Percentiles rank a stretch among this genome's conserved stretches.
Evolutionary conservation across 2,888 invertebrate species (phyloP).

Genomic region (Dasypogon diadema): DNA sequence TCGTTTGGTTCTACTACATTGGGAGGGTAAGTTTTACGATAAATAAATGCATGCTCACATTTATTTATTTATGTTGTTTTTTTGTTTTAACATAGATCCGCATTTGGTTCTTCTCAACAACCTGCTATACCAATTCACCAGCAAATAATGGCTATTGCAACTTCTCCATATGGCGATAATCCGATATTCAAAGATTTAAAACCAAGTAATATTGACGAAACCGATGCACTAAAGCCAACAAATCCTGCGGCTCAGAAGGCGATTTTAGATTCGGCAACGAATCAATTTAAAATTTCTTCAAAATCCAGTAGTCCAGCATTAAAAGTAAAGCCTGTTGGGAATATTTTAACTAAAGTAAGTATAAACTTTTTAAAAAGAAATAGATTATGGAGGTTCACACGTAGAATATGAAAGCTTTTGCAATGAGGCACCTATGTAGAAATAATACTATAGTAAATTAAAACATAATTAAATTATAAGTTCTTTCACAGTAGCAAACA

Average conservation of each 20-base stretch:
- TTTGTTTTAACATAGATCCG: conserved; percentile 56
- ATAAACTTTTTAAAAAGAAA: too few species aligned
- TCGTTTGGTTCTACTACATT: conserved; percentile 59
- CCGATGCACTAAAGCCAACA: conserved; percentile 77
- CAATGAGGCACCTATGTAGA: too few species aligned
- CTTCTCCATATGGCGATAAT: conserved; percentile 89
- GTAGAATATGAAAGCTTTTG: too few species aligned
- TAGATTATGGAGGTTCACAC: too few species aligned
- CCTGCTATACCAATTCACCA: conserved; percentile 74
- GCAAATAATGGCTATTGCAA: conserved; percentile 80
- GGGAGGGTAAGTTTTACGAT: conserved; percentile 58
- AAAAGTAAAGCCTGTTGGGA: conserved; percentile 67
- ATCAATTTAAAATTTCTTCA: conserved; percentile 73
- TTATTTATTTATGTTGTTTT: too few species aligned
- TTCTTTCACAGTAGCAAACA: too few species aligned
- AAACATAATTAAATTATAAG: too few species aligned
- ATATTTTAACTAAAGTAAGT: conserved; percentile 60
- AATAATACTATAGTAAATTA: too few species aligned
- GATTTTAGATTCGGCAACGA: conserved; percentile 69
- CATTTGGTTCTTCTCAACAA: conserved; percentile 61
- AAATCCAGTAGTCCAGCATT: conserved; percentile 71
- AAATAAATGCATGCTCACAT: not conserved
- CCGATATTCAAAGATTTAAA: conserved; percentile 83
- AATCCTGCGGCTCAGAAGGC: conserved; percentile 80
- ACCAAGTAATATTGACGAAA: conserved; percentile 69